Evolutionary conservation across 1,140 invertebrate species (phyloP), one percentile per base, ranked within the genome.

Genomic region (Leptinotarsa texana): DNA sequence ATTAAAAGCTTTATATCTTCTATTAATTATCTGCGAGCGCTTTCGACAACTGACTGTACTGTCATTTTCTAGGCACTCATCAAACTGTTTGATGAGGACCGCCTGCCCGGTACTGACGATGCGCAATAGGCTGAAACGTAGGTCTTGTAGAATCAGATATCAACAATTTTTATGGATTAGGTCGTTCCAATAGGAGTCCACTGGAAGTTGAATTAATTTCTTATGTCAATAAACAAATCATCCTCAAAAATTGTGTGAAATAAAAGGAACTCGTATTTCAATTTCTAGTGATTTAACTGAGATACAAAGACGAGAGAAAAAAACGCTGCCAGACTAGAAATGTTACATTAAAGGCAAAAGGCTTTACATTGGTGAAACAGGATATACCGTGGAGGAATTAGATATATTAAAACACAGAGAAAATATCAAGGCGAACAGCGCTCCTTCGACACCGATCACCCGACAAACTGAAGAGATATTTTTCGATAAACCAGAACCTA

Each of bases 401-500:
- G 8, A 62, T 62, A 62, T 13, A 62, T 62, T 62, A 3, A 21
- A 65, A 27, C 21, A 65, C 21, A 65, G 63, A 11, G 11, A 65
- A 65, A 65, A 65, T 21, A 21, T 65, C 21, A 65, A 65, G n/a
- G 13, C 63, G 24, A 65, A 27, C 21, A 65, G 4, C 21, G 63
- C 21, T 21, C 11, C 63, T 22, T 21, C 63, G 21, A 65, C 63
- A 65, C 4, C 63, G 63, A 65, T 15, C 63, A 65, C 21, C 4
- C 63, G 24, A 65, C 18, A 15, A 24, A 65, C 63, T 22, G 63
- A 17, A 65, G 21, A 65, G 63, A 18, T 65, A 65, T 65, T 65
- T 21, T n/a, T 65, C 63, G 21, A 65, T 65, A 65, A 65, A 65
- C 21, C 63, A 65, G 63, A 65, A 65, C 63, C 17, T n/a, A 65